Evolutionary conservation across 2,113 vertebrate genomes (phyloP).

Genomic region (Stercorarius parasiticus): DNA sequence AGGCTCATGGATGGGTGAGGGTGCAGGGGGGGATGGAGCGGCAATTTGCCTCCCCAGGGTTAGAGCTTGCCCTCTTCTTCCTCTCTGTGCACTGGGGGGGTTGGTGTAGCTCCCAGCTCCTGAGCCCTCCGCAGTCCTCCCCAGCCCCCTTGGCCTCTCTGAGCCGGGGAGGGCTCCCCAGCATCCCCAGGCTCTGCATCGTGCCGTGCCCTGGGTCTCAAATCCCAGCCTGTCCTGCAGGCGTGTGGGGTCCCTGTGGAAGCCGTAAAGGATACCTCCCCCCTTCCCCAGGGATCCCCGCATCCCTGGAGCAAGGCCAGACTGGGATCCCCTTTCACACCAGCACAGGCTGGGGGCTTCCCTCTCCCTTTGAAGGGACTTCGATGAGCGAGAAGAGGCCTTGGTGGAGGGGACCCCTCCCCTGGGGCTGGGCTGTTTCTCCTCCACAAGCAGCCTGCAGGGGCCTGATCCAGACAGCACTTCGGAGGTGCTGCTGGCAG

Average conservation of each 20-base stretch:
- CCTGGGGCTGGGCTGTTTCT: not conserved
- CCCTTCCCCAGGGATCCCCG: not conserved
- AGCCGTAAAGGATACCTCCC: not conserved
- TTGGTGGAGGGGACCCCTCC: not conserved
- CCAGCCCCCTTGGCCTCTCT: not conserved
- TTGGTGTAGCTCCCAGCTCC: not conserved
- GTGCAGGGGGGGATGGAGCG: no score
- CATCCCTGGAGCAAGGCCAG: not conserved
- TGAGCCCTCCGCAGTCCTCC: not conserved
- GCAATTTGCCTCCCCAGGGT: not conserved
- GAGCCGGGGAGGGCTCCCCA: not conserved
- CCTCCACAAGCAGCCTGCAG: not conserved
- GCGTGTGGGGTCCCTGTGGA: accelerated
- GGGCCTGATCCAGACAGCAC: not conserved
- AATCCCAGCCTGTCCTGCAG: not conserved
- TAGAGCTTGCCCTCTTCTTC: no score
- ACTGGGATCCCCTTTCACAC: not conserved
- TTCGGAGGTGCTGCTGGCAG: not conserved
- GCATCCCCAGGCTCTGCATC: not conserved
- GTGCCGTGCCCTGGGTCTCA: accelerated
- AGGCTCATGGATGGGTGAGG: not conserved
- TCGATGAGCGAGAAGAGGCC: no score
- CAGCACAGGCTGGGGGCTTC: not conserved
- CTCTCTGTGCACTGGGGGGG: not conserved
- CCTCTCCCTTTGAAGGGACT: not conserved